These are phyloP conservation scores for Pygoscelis antarcticus DNA, from an alignment of 2,113 vertebrate species.

Conservation along the genomic window DNA sequence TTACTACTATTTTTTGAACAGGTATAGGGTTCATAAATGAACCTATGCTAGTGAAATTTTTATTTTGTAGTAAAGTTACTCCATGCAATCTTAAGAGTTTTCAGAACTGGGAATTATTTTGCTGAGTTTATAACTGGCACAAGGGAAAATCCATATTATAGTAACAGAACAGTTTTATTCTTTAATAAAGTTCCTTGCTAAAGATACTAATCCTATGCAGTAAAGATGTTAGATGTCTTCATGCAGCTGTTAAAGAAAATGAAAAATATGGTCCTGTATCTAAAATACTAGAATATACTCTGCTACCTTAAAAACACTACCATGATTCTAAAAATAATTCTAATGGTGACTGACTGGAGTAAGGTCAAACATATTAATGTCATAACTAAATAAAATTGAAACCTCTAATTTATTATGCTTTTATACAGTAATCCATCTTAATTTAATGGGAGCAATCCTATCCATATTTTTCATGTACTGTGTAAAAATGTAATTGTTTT, in stretches of 20 bases:
- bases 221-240: background rate
- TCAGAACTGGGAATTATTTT: background rate
- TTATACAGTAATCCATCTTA: slow-evolving; percentile 43
- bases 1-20: background rate
- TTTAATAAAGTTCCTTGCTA: background rate
- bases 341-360: background rate
- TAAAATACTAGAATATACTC: background rate
- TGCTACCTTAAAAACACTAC: slow-evolving; percentile 8
- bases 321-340: background rate
- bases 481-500: slow-evolving; percentile 59
- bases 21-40: background rate
- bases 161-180: background rate
- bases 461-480: slow-evolving; percentile 42
- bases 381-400: slow-evolving; percentile 56
- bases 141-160: background rate
- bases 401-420: slow-evolving; percentile 35
- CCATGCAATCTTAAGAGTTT: background rate
- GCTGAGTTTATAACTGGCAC: background rate
- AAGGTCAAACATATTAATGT: slow-evolving; percentile 53
- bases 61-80: background rate
- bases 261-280: background rate
- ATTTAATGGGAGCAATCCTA: slow-evolving; percentile 21
- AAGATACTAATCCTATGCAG: background rate
- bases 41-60: background rate
- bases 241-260: background rate